Base-by-base conservation (phyloP, 2,113 vertebrate species). In the Bos indicus region DNA sequence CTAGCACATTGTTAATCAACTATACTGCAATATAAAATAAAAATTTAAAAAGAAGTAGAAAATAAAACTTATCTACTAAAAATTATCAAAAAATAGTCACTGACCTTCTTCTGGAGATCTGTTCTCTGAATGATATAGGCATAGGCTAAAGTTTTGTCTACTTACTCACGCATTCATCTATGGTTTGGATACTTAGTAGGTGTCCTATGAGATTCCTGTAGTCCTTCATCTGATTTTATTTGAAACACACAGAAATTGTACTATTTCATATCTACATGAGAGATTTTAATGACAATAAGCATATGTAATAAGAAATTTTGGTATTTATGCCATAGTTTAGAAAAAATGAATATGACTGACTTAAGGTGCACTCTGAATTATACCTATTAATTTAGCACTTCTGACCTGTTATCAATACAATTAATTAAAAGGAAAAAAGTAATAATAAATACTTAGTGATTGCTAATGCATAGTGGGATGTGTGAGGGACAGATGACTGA, bases 371-470 rank as follows among this genome's bases (percentile, higher is more conserved):
- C 6, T 2, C 28, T 86, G 7, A 94, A 51, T 83, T n/a, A 57
- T 3, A 71, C 10, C 14, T 15, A 15, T 74, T 57, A 21, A 89
- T 93, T 96, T 91, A 77, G 15, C 56, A 88, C 16, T 74, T 60
- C 21, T 82, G 36, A 96, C 67, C 26, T 77, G 51, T 26, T 93
- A 25, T 83, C 7, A 78, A 28, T 77, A 71, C 5, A 46, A 43
- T 71, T 88, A 95, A 96, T 86, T 97, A 71, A 94, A 33, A 94
- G 16, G 54, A 28, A 48, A 71, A 93, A 80, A 80, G 46, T 36
- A 88, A 52, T 52, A 93, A 74, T 95, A 94, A 94, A 92, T 86
- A 91, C 4, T 40, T 48, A 26, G 85, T 59, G 33, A 89, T 96
- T 91, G 78, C 51, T 82, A 78, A 82, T 90, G 28, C 14, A 78